These are phyloP conservation scores for Menura novaehollandiae DNA, from an alignment of 2,113 vertebrate species.

Conservation along the genomic window DNA sequence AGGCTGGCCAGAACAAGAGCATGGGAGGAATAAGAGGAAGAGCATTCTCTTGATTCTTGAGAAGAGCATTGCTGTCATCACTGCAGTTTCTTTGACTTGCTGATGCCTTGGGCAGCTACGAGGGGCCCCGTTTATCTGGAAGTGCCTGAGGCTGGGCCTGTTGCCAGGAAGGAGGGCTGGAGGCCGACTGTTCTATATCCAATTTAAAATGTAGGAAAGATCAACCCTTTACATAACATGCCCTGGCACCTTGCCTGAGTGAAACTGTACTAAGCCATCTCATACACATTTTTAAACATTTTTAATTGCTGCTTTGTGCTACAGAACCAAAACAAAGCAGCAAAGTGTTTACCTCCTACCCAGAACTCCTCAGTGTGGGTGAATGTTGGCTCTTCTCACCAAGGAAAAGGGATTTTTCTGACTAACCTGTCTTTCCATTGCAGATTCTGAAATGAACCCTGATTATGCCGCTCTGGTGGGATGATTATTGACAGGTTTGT, in stretches of 20 bases:
- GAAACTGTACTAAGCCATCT: background rate
- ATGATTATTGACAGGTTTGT: background rate
- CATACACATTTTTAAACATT: background rate
- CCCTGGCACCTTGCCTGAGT: background rate
- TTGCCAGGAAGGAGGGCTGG: constrained; percentile 40
- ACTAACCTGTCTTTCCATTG: background rate
- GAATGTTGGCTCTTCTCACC: background rate
- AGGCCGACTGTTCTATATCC: background rate
- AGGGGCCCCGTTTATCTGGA: constrained; percentile 7
- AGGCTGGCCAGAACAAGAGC: background rate
- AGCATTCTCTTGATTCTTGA: background rate
- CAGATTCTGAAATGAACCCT: background rate
- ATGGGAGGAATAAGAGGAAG: background rate
- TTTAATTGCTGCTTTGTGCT: background rate
- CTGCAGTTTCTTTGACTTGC: background rate
- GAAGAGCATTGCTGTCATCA: background rate
- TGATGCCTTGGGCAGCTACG: background rate
- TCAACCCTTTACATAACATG: constrained; percentile 48
- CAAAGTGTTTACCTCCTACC: background rate
- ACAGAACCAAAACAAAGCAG: background rate
- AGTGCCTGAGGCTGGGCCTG: background rate
- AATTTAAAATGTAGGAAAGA: background rate
- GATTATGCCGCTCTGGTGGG: background rate
- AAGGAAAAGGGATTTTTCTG: background rate
- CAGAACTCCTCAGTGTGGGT: background rate